Evolutionary conservation across 2,113 vertebrate species (phyloP).

Genomic region (Antechinus stuartii): DNA sequence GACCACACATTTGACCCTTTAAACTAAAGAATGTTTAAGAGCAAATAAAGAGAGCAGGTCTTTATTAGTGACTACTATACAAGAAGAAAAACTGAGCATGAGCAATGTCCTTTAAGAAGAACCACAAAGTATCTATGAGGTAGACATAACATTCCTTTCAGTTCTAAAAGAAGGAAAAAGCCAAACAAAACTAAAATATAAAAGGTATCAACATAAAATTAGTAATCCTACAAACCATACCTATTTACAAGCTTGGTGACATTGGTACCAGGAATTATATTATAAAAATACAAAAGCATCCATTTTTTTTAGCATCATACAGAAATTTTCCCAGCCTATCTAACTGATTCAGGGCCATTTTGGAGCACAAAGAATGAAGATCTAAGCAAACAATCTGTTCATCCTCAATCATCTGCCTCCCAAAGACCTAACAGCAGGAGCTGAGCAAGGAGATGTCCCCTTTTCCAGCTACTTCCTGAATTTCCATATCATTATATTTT

Average conservation of each 20-base stretch:
- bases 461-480: background rate
- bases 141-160: background rate
- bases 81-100: background rate
- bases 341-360: background rate
- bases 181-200: background rate
- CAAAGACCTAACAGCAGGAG: background rate
- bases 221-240: background rate
- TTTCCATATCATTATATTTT: background rate
- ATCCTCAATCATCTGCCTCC: background rate
- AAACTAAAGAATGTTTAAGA: background rate
- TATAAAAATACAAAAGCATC: background rate
- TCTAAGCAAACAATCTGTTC: background rate
- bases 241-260: background rate
- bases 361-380: background rate
- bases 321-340: background rate
- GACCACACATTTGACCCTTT: background rate
- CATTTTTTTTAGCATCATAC: background rate
- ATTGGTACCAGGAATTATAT: background rate
- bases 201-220: background rate
- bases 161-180: background rate
- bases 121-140: background rate
- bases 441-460: background rate
- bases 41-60: background rate
- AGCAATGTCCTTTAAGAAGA: background rate
- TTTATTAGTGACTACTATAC: background rate